Percentiles rank a stretch among this genome's conserved stretches.
These are phyloP conservation scores for Brenthis ino DNA, from an alignment of 2,888 invertebrate species.

Conservation along the genomic window DNA sequence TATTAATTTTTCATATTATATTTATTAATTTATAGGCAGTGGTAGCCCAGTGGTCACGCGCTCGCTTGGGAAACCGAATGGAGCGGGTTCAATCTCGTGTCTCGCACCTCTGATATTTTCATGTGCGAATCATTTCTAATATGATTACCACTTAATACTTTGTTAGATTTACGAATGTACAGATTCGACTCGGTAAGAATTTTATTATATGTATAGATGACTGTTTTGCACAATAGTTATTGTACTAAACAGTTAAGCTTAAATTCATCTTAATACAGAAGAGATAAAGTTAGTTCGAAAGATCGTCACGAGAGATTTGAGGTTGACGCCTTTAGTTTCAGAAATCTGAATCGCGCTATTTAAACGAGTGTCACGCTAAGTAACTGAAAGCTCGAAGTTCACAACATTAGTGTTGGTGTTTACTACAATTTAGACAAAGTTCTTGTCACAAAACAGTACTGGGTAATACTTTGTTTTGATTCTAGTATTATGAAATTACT, in stretches of 20 bases:
- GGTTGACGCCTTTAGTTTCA: constrained; percentile 25
- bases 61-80: no score
- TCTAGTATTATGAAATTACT: no score
- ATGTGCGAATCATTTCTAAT: no score
- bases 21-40: no score
- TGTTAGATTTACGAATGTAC: no score
- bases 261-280: constrained; percentile 20
- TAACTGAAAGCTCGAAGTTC: constrained; percentile 21
- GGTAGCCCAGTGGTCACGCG: no score
- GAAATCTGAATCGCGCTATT: constrained; percentile 26
- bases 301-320: constrained; percentile 29
- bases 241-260: background rate
- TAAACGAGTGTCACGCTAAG: constrained; percentile 19
- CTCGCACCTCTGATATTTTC: no score
- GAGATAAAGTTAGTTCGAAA: constrained; percentile 22
- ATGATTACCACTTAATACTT: no score
- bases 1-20: no score
- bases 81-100: no score
- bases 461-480: background rate
- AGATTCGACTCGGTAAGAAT: no score
- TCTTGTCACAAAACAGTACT: background rate
- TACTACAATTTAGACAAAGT: constrained; percentile 5
- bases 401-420: constrained; percentile 21
- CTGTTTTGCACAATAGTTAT: background rate
- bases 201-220: background rate